A percentile compares a stretch with the other conserved stretches of the same genome.
Evolutionary conservation across 1,140 invertebrate genomes (phyloP).

Genomic region (Bombus huntii): DNA sequence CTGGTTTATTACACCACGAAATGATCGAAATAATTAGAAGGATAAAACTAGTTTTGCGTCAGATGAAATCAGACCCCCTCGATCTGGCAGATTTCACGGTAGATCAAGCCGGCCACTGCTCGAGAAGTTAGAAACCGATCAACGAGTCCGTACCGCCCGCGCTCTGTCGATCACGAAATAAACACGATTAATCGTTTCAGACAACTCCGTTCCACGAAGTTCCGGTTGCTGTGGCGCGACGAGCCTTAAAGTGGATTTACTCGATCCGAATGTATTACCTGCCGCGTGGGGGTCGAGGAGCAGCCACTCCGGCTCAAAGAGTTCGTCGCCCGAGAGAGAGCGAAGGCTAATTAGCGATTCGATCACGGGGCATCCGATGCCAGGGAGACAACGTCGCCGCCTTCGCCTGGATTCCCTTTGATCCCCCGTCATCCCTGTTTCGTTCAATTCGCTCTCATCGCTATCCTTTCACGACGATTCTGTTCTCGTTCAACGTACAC

Average conservation of each 20-base stretch:
- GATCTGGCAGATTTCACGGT: constrained; percentile 1
- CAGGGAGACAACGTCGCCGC: constrained; percentile 59
- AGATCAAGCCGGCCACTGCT: background rate
- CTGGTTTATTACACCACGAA: background rate
- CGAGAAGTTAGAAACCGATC: constrained; percentile 32
- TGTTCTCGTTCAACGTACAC: background rate
- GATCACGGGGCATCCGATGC: constrained; percentile 62
- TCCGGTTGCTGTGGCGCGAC: constrained; percentile 34
- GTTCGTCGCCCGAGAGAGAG: constrained; percentile 48
- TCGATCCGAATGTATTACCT: constrained; percentile 68
- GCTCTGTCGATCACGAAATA: constrained; percentile 61
- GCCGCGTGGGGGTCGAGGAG: constrained; percentile 24
- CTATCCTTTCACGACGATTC: constrained; percentile 25
- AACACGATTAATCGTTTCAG: constrained; percentile 65
- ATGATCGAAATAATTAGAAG: background rate
- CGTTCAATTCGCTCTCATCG: constrained; percentile 54
- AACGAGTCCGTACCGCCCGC: constrained; percentile 40
- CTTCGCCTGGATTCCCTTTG: constrained; percentile 60
- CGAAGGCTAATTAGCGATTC: constrained; percentile 66
- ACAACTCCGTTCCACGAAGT: constrained; percentile 46
- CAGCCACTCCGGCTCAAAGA: constrained; percentile 60
- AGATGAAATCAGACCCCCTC: background rate
- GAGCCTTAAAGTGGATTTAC: constrained; percentile 66
- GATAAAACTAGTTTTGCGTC: background rate
- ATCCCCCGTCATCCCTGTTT: constrained; percentile 59